Evolutionary conservation across 2,113 vertebrate genomes (phyloP).

Genomic region (Ranitomeya variabilis): DNA sequence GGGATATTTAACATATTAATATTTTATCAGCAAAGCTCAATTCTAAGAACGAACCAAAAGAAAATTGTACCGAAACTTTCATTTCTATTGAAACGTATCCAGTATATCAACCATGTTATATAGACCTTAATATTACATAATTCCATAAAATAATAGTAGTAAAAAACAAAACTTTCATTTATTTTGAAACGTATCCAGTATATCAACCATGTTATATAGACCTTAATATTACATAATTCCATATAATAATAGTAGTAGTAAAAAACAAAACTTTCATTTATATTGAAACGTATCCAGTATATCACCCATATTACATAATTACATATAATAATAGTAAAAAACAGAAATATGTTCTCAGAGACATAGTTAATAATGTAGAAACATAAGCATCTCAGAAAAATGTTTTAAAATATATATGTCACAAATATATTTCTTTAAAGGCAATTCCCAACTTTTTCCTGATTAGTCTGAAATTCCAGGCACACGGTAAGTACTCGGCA

Average conservation of each 20-base stretch:
- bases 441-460: not conserved
- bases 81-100: not conserved
- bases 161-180: no score
- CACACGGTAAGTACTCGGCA: not conserved
- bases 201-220: no score
- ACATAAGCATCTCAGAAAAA: not conserved
- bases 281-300: not conserved
- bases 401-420: not conserved
- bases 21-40: not conserved
- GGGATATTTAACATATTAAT: not conserved
- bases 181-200: no score
- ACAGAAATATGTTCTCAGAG: not conserved
- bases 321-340: no score
- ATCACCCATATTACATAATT: not conserved
- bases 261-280: not conserved
- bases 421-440: not conserved
- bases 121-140: no score
- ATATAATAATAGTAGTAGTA: no score
- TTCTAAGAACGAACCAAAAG: not conserved
- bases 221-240: no score
- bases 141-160: no score
- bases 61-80: not conserved
- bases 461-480: slow-evolving; percentile 5
- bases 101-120: not conserved
- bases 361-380: not conserved